Conservation (phyloP, 1,140 invertebrate genomes). For the Diachasma alloeum region DNA sequence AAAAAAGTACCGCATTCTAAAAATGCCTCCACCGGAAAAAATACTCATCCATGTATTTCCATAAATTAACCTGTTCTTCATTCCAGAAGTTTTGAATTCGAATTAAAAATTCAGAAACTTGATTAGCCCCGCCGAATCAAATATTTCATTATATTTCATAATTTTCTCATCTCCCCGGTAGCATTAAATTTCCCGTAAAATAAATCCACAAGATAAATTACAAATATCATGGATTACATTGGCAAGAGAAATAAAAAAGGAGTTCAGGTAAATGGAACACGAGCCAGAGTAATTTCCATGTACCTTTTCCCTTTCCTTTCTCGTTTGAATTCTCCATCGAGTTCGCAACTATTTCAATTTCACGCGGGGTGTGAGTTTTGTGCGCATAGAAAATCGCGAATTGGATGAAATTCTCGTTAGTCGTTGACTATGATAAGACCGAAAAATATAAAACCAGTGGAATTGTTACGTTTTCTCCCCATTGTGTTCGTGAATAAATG, state of each 20-base stretch:
- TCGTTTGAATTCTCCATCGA: not conserved
- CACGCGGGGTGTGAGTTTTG: not conserved
- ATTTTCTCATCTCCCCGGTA: not conserved
- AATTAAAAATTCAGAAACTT: too few relatives aligned
- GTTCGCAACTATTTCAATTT: slow-evolving; percentile 21
- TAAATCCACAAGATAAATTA: not conserved
- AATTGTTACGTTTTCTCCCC: not conserved
- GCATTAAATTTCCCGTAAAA: not conserved
- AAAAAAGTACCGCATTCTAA: too few relatives aligned
- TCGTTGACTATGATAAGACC: slow-evolving; percentile 6
- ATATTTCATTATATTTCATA: not conserved
- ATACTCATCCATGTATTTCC: too few relatives aligned
- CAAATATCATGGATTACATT: not conserved
- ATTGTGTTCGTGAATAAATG: slow-evolving; percentile 13
- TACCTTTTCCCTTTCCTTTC: not conserved
- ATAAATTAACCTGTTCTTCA: too few relatives aligned
- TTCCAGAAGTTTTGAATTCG: too few relatives aligned
- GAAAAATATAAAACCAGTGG: slow-evolving; percentile 11
- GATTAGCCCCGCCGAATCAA: too few relatives aligned
- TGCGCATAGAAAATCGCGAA: not conserved
- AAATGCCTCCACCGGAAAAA: too few relatives aligned
- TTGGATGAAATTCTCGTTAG: slow-evolving; percentile 16
- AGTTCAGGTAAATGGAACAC: not conserved
- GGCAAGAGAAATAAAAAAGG: not conserved
- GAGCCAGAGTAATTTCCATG: not conserved